Base-by-base conservation (phyloP, 2,797 vertebrate species). In the Molossus molossus region DNA sequence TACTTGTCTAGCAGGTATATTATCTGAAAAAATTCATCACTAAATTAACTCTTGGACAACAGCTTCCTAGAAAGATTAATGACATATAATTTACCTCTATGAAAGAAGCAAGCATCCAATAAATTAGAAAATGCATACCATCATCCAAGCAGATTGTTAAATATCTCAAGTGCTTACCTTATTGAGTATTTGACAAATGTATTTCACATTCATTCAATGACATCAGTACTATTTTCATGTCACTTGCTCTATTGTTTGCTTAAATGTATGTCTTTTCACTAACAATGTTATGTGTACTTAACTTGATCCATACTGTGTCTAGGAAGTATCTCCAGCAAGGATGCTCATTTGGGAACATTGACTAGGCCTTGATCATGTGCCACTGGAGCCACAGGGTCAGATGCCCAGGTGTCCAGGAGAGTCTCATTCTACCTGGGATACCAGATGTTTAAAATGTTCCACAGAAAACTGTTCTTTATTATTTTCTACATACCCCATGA, bases 41-140 rank as follows among this genome's bases (percentile, higher is more conserved):
- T 98, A 98, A 98, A 98, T 98, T 98, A 98, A 98, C 85, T 97
- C 94, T 94, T 97, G 82, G 96, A 97, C 96, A 98, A 94, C 91
- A 98, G 70, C 76, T 94, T 97, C 92, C 94, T 87, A 96, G 96
- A 84, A 98, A 98, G 98, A 98, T 98, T 98, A 98, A 98, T 98
- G 98, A 97, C 93, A 97, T 65, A 92, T 98, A 98, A 98, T 98
- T 98, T 98, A 98, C 88, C 96, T 97, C 98, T 98, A 98, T 98
- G 97, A 98, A 98, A 97, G 97, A 98, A 98, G 97, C 96, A 98
- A 98, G 97, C 97, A 98, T 97, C 97, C 98, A 98, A 97, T 98
- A 98, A 98, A 98, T 98, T 98, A 98, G 97, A 98, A 98, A 98
- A 98, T 65, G 81, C 95, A 97, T 72, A 97, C 90, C 83, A 93